Base-by-base conservation (phyloP, 1,140 invertebrate species). In the Brachionus koreanus region DNA sequence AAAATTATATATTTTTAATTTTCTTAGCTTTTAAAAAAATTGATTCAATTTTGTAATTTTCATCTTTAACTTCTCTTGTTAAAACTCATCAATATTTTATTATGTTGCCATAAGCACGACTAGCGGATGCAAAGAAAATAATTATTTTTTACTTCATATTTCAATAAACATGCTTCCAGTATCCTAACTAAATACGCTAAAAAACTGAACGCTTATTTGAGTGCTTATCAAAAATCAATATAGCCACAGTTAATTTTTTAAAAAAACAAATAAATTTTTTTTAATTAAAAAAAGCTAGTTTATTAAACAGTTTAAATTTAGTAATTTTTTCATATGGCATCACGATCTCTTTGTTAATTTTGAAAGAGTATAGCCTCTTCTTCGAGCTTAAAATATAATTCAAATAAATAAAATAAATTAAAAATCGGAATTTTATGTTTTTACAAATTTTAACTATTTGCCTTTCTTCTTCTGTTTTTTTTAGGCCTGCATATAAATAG, bases 381-480 rank as follows among this genome's bases (percentile, higher is more conserved):
- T 57, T 19, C 49, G n/a, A 7, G 49, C 49, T 57, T 57, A 57
- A 52, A 57, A 57, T 19, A 29, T 29, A 29, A 29, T 29, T 29
- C 9, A 23, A 57, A 3, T 23, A 57, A 23, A 19, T 23, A 52
- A 1, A 0, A 7, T 25, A 19, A 19, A 16, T 57, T 57, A 9
- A 7, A 9, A 57, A 23, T 6, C 9, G 19, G 6, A 23, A 25
- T 23, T 2, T 19, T 19, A 19, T 5, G 13, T 13, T 9, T 16
- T 69, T 69, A 69, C 65, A 69, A 39, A 69, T 69, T 69, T 69
- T 69, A 10, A 69, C 12, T 39, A 69, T 12, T 39, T 69, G 12
- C 39, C 65, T 69, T 69, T 39, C 37, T 19, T 69, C 65, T 37
- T 69, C 65, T 9, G 35, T 37, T 9, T 69, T 69, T 39, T 39